Evolutionary conservation across 2,113 vertebrate species (phyloP).

Genomic region (Cyanoramphus novaezelandiae): DNA sequence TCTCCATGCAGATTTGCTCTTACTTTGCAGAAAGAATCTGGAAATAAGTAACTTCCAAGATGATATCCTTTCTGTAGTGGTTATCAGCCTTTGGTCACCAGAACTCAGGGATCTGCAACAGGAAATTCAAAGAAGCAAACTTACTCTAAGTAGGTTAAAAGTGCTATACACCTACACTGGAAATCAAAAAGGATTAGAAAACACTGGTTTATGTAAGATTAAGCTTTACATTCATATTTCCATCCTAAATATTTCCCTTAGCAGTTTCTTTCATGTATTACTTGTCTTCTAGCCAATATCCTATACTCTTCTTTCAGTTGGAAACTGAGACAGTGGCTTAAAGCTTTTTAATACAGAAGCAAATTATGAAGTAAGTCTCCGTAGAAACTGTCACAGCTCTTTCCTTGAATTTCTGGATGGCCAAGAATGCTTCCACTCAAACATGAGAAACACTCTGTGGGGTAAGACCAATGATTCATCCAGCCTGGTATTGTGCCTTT

Average conservation of each 20-base stretch:
- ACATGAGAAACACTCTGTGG: not conserved
- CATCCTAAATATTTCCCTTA: not conserved
- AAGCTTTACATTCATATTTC: not conserved
- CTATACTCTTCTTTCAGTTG: not conserved
- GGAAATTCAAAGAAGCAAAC: not conserved
- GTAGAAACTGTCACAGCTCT: not conserved
- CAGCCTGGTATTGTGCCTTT: not conserved
- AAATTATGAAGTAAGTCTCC: not conserved
- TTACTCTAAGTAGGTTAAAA: constrained; percentile 4
- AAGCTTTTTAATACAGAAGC: not conserved
- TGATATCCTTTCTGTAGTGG: not conserved
- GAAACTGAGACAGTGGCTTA: not conserved
- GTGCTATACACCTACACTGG: not conserved
- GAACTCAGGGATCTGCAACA: not conserved
- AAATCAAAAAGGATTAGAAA: not conserved
- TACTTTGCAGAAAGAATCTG: not conserved
- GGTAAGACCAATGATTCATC: not conserved
- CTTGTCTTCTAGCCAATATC: not conserved
- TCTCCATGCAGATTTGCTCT: not conserved
- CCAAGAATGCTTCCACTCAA: not conserved
- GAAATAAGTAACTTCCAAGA: not conserved
- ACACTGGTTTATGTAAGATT: not conserved
- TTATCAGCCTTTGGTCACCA: not conserved
- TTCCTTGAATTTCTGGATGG: not conserved
- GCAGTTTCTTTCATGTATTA: not conserved